Evolutionary conservation across 2,888 invertebrate species (phyloP), one percentile per base, ranked within the genome.

Genomic region (Nephrotoma guestfalica): DNA sequence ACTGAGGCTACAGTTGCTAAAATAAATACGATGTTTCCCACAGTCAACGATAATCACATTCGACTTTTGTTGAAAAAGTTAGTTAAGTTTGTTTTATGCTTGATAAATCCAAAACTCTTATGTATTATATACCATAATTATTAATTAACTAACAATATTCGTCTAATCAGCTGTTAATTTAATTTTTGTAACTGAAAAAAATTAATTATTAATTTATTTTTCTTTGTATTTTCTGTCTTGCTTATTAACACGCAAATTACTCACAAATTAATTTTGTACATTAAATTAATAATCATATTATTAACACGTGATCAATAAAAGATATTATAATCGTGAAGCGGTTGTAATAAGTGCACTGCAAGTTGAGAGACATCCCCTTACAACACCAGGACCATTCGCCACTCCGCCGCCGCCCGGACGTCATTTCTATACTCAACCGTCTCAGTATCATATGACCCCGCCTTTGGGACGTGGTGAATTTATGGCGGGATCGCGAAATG

Each of bases 261-360:
- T 41, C 84, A 84, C 41, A 41, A 84, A 84, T n/a, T 42, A 84
- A 84, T 41, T 41, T 41, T 42, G 42, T 41, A 84, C 41, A 41
- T 84, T 42, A 84, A 84, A 84, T 84, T 84, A 84, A 84, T 85
- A 42, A 83, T 45, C 11, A 30, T 86, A 45, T 43, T 84, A 83
- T 45, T 87, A 43, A 71, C 45, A 83, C 47, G 6, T 84, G 57
- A 30, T 30, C 30, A 30, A 30, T 30, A 30, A 30, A 30, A 97
- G 97, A 92, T 97, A 97, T 92, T 97, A 97, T 93, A 97, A 97
- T 91, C 95, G 97, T 88, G 97, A 97, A 92, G 97, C 97, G 87
- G 95, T 98, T 88, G 97, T 97, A 87, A 96, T 97, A 92, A 97
- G 97, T 91, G 97, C 97, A 86, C 93, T 98, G 87, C 97, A 97